Base-by-base conservation (phyloP, 1,140 invertebrate genomes). In the Drosophila mayri region DNA sequence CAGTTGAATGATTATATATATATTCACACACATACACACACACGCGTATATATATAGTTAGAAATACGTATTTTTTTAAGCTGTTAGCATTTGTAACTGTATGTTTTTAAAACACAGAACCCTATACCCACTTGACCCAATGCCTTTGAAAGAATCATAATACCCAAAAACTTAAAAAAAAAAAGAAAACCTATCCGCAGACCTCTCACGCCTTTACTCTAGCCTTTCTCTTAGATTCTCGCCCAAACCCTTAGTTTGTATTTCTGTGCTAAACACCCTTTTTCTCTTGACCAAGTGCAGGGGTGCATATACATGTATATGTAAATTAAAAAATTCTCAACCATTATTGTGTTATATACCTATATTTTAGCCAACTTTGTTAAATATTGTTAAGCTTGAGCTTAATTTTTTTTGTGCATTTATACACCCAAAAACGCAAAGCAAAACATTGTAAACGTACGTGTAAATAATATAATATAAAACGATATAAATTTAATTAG, bases 311-410 rank as follows among this genome's bases (percentile, higher is more conserved):
- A 66, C 14, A 37, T 44, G 8, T 54, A 16, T 41, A 35, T 30
- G 20, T 38, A 38, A 40, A 43, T 20, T 40, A 52, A 43, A 25
- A 58, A 67, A 83, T 65, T 86, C 73, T 84, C 73, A 76, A 82
- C 72, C 50, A 57, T 72, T 41, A 68, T 79, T 84, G 75, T 86
- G 84, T 86, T 79, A 86, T 71, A 72, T 49, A 37, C 50, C 25
- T 25, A 54, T 54, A 30, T 68, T 83, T 77, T 80, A 88, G 72
- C 54, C 35, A 54, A 77, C 73, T 80, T 88, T 88, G 85, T 88
- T 88, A 88, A 74, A 90, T 83, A 84, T 80, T 90, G 80, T 76
- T 88, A 81, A 82, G 72, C 79, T 76, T 79, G 44, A 64, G 68
- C 66, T 59, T 63, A 61, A 52, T 62, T 58, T 54, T 62, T 22